Base-by-base conservation (phyloP, 2,888 invertebrate genomes). In the Pseudanteris insignis region DNA sequence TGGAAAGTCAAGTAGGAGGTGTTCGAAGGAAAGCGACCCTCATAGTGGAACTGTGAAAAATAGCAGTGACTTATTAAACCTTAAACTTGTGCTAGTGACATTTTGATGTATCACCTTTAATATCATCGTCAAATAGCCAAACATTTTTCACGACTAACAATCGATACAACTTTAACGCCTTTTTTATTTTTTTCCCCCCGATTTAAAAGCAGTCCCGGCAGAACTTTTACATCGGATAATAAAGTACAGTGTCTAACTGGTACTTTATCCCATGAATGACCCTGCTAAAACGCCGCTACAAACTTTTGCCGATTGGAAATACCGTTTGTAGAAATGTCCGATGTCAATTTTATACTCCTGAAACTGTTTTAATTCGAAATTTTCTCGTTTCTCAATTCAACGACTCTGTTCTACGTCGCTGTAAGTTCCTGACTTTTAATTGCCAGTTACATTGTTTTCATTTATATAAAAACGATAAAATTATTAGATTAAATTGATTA, bases 31-130 rank as follows among this genome's bases (percentile, higher is more conserved):
- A 43, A 34, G 43, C 47, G 28, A 60, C 60, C 60, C 60, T 60
- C 46, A 36, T 43, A 38, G 50, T 50, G 48, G 26, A 32, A 41
- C 40, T 63, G 70, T 77, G 77, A 78, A 77, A 78, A 78, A 78
- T 78, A 67, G 72, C 70, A 65, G 66, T 55, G 67, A 75, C 74
- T 77, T 77, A 77, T 77, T 77, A 77, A 77, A 78, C 73, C 72
- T 68, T 70, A 77, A 77, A 77, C 70, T 77, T 74, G 63, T 62
- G 63, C 64, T 55, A 30, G 47, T 44, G 40, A 30, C 55, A 47
- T 26, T 65, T 63, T 65, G 65, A 65, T 58, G 46, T 50, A 64
- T 64, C 43, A 51, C 54, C 54, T 54, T 60, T 57, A 58, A 55
- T 64, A 55, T 69, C 58, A 64, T 68, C 67, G 67, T 67, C 69